Evolutionary conservation across 1,140 invertebrate species (phyloP), one percentile per base, ranked within the genome.

Genomic region (Copidosoma floridanum): DNA sequence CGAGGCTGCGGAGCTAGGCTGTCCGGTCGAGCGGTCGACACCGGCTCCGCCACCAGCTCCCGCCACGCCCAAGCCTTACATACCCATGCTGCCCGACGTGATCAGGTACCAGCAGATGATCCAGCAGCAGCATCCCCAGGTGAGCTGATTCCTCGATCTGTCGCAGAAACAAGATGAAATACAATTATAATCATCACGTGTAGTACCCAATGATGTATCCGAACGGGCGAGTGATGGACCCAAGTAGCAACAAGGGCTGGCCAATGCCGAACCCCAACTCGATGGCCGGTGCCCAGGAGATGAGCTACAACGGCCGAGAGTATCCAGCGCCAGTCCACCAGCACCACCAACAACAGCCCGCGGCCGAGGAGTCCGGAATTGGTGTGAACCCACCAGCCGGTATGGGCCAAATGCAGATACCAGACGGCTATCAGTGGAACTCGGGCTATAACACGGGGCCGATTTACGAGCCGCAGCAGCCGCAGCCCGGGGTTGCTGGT

Each of bases 1-100:
- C 71, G 94, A 95, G 79, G 90, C 89, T 46, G 83, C 86, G 12
- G 91, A 93, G 75, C 82, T 94, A 54, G 84, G 84, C 23, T 93
- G 91, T 77, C 90, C 89, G 8, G 73, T 77, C 10, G 77, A 81
- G 43, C 76, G 76, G 32, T 70, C 80, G 20, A 78, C 78, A 1
- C 44, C 71, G 3, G 54, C 74, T 6, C 68, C 70, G 6, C 37
- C 26, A 0, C 60, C 20, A 1, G 40, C 23, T 1, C 54, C 60
- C 0, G 16, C 38, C n/a, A 54, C 71, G 18, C 71, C 71, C 24
- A 62, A 66, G 48, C 71, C 72, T 3, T 63, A 67, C 2, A 29
- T 69, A 8, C 65, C 61, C 1, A 40, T 70, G 23, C 43, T 66
- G n/a, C 68, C 65, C 11, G 66, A 70, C 1, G 21, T 66, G 10